These are phyloP conservation scores for Gallirallus australis DNA, from an alignment of 2,797 vertebrate species.

Conservation along the genomic window DNA sequence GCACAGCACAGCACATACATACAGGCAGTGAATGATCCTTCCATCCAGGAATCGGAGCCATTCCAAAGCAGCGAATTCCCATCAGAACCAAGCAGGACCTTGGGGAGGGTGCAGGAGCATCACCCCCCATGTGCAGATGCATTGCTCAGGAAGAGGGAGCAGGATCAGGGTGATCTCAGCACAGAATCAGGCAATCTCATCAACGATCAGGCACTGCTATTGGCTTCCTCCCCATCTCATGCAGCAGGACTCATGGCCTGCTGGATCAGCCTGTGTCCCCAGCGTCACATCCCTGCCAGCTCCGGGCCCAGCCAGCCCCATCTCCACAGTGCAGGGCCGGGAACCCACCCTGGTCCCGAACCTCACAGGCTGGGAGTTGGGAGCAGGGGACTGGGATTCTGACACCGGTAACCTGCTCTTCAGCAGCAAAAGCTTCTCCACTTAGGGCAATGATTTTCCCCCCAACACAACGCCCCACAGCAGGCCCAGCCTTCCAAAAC, in stretches of 20 bases:
- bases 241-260: fast-evolving
- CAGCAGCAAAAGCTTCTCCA: not conserved
- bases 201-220: fast-evolving
- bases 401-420: not conserved
- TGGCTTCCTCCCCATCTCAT: not conserved
- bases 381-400: not conserved
- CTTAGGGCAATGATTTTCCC: not conserved
- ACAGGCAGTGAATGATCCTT: not conserved
- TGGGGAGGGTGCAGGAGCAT: not conserved
- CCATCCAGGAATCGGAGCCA: not conserved
- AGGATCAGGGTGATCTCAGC: not conserved
- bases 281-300: not conserved
- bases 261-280: fast-evolving
- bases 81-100: not conserved
- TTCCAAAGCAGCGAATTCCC: not conserved
- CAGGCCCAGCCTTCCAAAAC: not conserved
- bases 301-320: too few relatives aligned
- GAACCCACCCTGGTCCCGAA: too few relatives aligned
- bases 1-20: not conserved
- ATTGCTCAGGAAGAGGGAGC: not conserved
- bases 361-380: too few relatives aligned
- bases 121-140: not conserved
- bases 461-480: not conserved
- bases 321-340: too few relatives aligned
- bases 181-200: fast-evolving